These are phyloP conservation scores for Strix uralensis DNA, from an alignment of 2,113 vertebrate genomes.

Conservation along the genomic window DNA sequence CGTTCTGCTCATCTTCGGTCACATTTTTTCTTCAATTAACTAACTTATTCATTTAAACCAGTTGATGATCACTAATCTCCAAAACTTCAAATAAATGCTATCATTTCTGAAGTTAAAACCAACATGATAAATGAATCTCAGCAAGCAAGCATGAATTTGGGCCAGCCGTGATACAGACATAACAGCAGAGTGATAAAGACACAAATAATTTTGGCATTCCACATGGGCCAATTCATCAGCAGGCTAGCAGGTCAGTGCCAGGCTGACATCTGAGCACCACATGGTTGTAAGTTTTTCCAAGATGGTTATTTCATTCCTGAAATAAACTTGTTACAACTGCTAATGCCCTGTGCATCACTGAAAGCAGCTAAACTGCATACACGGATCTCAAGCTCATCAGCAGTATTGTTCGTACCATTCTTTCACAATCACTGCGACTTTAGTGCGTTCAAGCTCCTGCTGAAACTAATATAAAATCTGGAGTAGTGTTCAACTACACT, in stretches of 20 bases:
- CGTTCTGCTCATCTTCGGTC: neutral
- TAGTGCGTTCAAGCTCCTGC: neutral
- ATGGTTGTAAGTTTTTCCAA: conserved; percentile 11
- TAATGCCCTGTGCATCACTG: neutral
- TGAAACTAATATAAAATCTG: neutral
- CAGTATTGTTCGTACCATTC: neutral
- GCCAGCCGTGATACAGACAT: neutral
- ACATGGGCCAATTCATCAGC: neutral
- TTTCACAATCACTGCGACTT: neutral
- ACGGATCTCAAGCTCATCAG: neutral
- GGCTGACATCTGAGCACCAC: conserved; percentile 41
- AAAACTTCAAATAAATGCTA: neutral
- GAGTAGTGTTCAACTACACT: neutral
- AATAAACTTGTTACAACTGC: conserved; percentile 20
- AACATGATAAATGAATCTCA: neutral
- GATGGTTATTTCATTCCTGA: conserved; percentile 8
- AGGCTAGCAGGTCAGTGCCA: conserved; percentile 16
- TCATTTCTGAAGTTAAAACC: neutral
- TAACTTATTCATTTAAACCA: neutral
- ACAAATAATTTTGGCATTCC: neutral
- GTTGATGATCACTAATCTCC: neutral
- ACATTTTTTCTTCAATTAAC: neutral
- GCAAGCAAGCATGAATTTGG: neutral
- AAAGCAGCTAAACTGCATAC: neutral
- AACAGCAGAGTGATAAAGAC: conserved; percentile 21